A percentile compares a stretch with the other conserved stretches of the same genome.
phyloP scores from a whole-genome alignment of 2,113 vertebrate species.

The Corythoichthys haematopterus region DNA sequence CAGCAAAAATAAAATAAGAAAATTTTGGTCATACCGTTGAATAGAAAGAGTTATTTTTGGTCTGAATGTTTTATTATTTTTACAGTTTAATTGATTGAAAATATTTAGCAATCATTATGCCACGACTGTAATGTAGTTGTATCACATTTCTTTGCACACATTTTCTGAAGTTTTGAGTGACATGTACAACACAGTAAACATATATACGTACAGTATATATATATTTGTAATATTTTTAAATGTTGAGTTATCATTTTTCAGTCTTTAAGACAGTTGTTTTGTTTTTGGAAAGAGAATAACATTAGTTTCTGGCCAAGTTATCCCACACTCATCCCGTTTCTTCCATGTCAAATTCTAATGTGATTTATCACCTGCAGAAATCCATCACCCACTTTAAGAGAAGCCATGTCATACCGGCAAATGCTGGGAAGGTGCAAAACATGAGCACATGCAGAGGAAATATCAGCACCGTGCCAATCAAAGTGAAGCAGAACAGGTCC shows the following conservation, averaged over 20 bases:
- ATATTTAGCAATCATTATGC: too few species aligned
- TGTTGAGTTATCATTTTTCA: not conserved
- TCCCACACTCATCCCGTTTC: not conserved
- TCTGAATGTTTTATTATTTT: too few species aligned
- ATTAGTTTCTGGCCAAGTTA: not conserved
- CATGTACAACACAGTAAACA: too few species aligned
- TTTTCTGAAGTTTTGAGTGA: too few species aligned
- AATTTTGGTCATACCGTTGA: too few species aligned
- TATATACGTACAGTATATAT: too few species aligned
- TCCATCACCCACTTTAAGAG: constrained; percentile 19
- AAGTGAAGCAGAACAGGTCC: constrained; percentile 18
- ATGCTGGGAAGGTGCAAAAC: constrained; percentile 35
- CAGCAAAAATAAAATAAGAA: too few species aligned
- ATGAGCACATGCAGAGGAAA: constrained; percentile 35
- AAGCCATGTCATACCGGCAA: constrained; percentile 10
- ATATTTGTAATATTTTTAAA: not conserved
- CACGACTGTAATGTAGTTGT: too few species aligned
- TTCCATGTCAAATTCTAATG: constrained; percentile 26
- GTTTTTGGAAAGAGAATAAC: not conserved
- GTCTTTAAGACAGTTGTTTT: too few species aligned
- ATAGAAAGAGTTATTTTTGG: too few species aligned
- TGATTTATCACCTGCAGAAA: constrained; percentile 43
- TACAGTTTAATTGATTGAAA: too few species aligned
- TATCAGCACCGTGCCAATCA: constrained; percentile 7
- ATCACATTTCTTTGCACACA: too few species aligned